Evolutionary conservation across 2,113 vertebrate genomes (phyloP), one percentile per base, ranked within the genome.

Genomic region (Psittacula cyanocephala): DNA sequence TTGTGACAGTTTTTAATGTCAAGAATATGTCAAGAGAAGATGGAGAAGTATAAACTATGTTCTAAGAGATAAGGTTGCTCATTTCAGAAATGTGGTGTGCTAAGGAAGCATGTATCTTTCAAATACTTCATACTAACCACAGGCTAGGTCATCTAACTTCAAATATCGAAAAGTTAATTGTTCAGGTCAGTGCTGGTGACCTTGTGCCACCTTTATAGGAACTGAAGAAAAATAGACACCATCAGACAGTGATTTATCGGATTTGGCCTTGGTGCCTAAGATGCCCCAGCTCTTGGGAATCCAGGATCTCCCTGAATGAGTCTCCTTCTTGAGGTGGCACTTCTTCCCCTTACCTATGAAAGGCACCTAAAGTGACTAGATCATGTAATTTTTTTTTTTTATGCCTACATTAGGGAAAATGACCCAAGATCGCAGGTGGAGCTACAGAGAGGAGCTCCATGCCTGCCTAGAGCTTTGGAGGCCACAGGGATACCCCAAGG

Each of bases 161-260:
- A 90, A n/a, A 72, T 65, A 77, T 18, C 0, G 2, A 49, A 50
- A 80, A 31, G 4, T 15, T 55, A 33, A 3, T 29, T 39, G 37
- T 44, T 17, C n/a, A 86, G 9, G 17, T 39, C 75, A 88, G 29
- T 71, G 23, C 4, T 71, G 59, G 14, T 88, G 86, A 46, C 16
- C 28, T 67, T 0, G 0, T 49, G 33, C 10, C 9, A 27, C 43
- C n/a, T 70, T 72, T 62, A 23, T 15, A 44, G 37, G 6, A 12
- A 35, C 15, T 84, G 33, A 10, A 70, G 28, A 70, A 52, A 93
- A 83, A 18, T 0, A 70, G 28, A 3, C 31, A 83, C 28, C 28
- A 13, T 43, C 27, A 86, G 59, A 44, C 6, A 64, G 7, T 22
- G 24, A 35, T 10, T 41, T 17, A 27, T 6, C 2, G 2, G 35